Evolutionary conservation across 2,797 vertebrate genomes (phyloP).

Genomic region (Peromyscus nudipes): DNA sequence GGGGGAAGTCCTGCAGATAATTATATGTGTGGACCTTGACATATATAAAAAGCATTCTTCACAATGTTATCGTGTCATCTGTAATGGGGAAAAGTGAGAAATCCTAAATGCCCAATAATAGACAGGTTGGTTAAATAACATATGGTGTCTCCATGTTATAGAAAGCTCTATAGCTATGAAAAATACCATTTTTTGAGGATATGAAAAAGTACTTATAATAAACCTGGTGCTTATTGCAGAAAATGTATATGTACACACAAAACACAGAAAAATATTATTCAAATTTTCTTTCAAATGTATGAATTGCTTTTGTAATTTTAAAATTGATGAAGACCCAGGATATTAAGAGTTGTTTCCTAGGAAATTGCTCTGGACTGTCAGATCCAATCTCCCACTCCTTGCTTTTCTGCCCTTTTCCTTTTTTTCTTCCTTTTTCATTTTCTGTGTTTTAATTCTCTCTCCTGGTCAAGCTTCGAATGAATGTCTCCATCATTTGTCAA

Average conservation of each 20-base stretch:
- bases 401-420: not conserved
- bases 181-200: not conserved
- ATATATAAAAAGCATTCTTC: not conserved
- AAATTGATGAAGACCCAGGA: slow-evolving; percentile 18
- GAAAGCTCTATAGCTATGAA: slow-evolving; percentile 40
- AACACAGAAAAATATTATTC: slow-evolving; percentile 18
- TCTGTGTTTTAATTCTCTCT: not conserved
- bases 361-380: slow-evolving; percentile 52
- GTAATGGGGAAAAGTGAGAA: not conserved
- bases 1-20: not conserved
- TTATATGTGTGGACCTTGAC: not conserved
- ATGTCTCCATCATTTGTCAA: not conserved
- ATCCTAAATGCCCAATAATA: not conserved
- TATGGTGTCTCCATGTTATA: not conserved
- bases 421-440: not conserved
- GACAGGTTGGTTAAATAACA: slow-evolving; percentile 44
- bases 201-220: slow-evolving; percentile 33
- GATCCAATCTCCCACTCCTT: slow-evolving; percentile 7
- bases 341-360: slow-evolving; percentile 17
- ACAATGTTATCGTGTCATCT: slow-evolving; percentile 17
- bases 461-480: not conserved
- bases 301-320: slow-evolving; percentile 8
- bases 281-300: slow-evolving; percentile 42
- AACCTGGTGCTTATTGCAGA: not conserved
- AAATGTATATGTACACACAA: not conserved